Conservation (phyloP, 1,140 invertebrate species). For the Forficula auricularia region DNA sequence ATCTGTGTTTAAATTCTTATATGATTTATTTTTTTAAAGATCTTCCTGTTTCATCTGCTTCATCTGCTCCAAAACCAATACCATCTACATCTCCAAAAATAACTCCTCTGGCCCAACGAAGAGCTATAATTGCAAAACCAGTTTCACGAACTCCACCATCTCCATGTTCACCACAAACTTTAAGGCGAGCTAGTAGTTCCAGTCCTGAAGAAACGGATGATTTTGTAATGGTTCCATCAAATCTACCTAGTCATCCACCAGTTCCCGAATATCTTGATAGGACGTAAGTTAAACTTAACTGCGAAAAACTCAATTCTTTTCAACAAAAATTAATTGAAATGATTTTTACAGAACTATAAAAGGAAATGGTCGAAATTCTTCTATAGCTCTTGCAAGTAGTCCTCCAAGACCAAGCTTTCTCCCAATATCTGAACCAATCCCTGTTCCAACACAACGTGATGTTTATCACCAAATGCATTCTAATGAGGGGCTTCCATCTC, state of each 20-base stretch:
- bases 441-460: constrained; percentile 52
- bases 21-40: background rate
- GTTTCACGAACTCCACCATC: no score
- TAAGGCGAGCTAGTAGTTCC: constrained; percentile 22
- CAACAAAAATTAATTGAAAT: no score
- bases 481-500: constrained; percentile 17
- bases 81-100: no score
- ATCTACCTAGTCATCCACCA: constrained; percentile 28
- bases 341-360: background rate
- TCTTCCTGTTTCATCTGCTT: no score
- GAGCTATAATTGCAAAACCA: no score
- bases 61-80: no score
- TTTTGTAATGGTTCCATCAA: constrained; percentile 68
- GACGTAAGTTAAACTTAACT: no score
- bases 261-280: no score
- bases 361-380: background rate
- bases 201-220: constrained; percentile 59
- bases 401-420: constrained; percentile 48
- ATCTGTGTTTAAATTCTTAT: background rate
- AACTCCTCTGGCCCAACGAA: no score
- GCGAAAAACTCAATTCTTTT: no score
- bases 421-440: constrained; percentile 56
- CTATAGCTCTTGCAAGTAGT: constrained; percentile 24
- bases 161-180: no score
- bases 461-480: constrained; percentile 28